phyloP scores from a whole-genome alignment of 2,113 vertebrate species.

The Chloroceryle aenea region DNA sequence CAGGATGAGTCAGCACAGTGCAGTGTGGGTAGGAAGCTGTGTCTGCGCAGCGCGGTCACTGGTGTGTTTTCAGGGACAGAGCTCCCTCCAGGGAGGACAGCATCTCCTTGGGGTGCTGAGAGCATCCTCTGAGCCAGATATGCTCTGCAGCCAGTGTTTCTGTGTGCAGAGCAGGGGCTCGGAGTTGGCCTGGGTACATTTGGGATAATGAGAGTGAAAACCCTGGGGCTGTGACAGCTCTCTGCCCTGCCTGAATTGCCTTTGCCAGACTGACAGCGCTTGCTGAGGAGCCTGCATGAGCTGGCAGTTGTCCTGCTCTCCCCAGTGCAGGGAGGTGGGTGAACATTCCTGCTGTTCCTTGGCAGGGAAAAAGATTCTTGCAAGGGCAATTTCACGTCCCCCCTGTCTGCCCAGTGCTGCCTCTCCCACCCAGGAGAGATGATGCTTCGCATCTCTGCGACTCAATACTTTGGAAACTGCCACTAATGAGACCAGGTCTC shows the following conservation, averaged over 20 bases:
- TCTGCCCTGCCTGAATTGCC: neutral
- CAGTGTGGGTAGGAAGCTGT: neutral
- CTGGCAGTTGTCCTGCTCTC: neutral
- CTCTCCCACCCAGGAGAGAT: neutral
- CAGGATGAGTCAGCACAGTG: conserved; percentile 41
- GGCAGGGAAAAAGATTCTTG: neutral
- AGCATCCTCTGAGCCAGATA: neutral
- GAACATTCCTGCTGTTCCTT: neutral
- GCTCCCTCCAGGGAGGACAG: neutral
- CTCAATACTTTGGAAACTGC: neutral
- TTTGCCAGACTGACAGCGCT: neutral
- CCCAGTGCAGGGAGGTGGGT: neutral
- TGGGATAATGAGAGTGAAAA: neutral
- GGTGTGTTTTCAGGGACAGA: neutral
- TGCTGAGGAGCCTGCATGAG: neutral
- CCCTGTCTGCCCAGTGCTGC: neutral
- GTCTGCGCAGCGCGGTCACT: accelerated
- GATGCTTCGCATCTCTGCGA: neutral
- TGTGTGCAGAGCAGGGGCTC: neutral
- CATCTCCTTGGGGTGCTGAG: neutral
- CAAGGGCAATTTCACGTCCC: accelerated
- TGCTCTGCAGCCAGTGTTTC: neutral
- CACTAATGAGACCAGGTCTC: neutral
- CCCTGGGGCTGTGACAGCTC: neutral
- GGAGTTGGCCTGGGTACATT: neutral